Conservation (phyloP, 2,797 vertebrate genomes). For the Characodon lateralis region DNA sequence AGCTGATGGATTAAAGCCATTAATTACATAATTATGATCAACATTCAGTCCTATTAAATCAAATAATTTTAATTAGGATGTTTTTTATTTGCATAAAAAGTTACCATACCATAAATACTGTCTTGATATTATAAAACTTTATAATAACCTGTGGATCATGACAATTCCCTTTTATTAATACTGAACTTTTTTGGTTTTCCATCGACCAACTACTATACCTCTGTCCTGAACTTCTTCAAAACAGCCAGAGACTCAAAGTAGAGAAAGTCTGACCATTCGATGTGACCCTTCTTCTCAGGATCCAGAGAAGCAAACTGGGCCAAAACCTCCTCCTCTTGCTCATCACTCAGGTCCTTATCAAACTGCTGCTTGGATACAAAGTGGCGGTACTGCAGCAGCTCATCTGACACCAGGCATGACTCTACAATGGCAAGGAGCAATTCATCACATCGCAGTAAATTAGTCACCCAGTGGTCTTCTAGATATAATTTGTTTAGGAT, state of each 20-base stretch:
- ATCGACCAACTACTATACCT: conserved; percentile 76
- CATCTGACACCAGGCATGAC: conserved; percentile 90
- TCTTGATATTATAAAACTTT: not conserved
- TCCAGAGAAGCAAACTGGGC: conserved; percentile 92
- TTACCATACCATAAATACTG: not conserved
- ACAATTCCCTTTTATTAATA: not conserved
- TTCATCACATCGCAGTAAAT: conserved; percentile 55
- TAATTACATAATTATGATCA: not conserved
- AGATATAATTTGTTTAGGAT: conserved; percentile 51
- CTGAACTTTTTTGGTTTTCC: not conserved
- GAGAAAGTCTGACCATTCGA: conserved; percentile 94
- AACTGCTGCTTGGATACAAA: conserved; percentile 90
- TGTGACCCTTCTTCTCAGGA: conserved; percentile 88
- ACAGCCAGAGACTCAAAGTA: conserved; percentile 93
- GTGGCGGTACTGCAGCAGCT: conserved; percentile 94
- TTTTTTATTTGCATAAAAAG: too few relatives aligned
- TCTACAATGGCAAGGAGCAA: conserved; percentile 77
- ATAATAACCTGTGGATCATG: too few relatives aligned
- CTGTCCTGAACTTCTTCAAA: conserved; percentile 88
- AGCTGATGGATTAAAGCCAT: not conserved
- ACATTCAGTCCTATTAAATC: not conserved
- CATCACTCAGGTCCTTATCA: conserved; percentile 85
- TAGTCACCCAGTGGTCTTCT: conserved; percentile 35
- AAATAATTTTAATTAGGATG: not conserved
- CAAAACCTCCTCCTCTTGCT: conserved; percentile 88